Conservation (phyloP, 1,140 invertebrate genomes). For the Elymnias hypermnestra region DNA sequence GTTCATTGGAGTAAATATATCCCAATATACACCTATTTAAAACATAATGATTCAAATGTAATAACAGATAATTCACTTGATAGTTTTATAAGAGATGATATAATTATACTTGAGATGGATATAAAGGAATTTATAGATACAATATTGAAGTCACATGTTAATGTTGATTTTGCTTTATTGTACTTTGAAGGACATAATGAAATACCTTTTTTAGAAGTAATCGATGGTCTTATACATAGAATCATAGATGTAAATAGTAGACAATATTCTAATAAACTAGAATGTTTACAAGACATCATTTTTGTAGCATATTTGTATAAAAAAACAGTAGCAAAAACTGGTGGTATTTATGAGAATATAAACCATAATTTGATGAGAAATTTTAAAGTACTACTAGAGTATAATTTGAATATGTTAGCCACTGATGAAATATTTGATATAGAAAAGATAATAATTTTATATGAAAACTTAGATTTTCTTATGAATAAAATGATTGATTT, state of each 20-base stretch:
- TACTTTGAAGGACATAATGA: slow-evolving; percentile 37
- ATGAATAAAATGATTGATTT: not conserved
- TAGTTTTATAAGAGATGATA: slow-evolving; percentile 23
- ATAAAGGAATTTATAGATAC: slow-evolving; percentile 29
- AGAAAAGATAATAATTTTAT: slow-evolving; percentile 12
- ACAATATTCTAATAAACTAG: slow-evolving; percentile 42
- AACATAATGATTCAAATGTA: slow-evolving; percentile 3
- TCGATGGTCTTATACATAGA: slow-evolving; percentile 33
- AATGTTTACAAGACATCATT: slow-evolving; percentile 38
- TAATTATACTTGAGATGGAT: slow-evolving; percentile 26
- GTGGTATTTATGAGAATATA: slow-evolving; percentile 4
- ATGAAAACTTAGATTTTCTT: slow-evolving; percentile 15
- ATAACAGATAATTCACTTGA: slow-evolving; percentile 26
- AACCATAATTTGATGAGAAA: not conserved
- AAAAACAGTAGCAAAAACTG: slow-evolving; percentile 10
- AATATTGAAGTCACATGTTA: slow-evolving; percentile 20
- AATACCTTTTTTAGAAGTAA: slow-evolving; percentile 25
- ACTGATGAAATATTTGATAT: slow-evolving; percentile 8
- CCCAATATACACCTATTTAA: slow-evolving; percentile 23
- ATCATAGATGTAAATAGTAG: slow-evolving; percentile 34
- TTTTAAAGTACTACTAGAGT: slow-evolving; percentile 17
- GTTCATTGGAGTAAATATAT: slow-evolving; percentile 36
- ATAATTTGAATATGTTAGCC: slow-evolving; percentile 8
- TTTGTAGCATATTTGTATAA: slow-evolving; percentile 28
- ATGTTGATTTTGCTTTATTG: slow-evolving; percentile 44